Conservation (phyloP, 1,140 invertebrate species). For the Chironomus striatipennis region DNA sequence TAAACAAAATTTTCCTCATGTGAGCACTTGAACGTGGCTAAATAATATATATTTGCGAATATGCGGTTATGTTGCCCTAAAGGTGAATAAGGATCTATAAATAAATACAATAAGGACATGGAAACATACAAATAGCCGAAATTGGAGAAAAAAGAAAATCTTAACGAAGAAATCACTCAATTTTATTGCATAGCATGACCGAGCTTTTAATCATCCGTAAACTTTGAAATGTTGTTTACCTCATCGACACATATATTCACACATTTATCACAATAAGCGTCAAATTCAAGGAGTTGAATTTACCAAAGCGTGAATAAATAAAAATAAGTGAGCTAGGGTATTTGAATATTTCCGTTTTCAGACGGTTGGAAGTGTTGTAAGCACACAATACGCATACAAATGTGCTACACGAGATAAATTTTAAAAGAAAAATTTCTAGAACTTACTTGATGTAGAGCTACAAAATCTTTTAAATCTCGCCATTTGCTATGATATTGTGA, state of each 20-base stretch:
- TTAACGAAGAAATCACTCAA: not conserved
- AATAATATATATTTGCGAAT: no score
- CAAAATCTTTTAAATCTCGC: conserved; percentile 93
- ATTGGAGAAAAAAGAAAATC: no score
- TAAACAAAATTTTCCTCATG: no score
- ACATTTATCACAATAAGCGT: no score
- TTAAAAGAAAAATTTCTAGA: not conserved
- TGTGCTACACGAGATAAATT: not conserved
- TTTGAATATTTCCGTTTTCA: no score
- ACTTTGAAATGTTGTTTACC: not conserved
- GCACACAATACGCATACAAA: not conserved
- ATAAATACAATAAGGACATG: no score
- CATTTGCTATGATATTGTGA: conserved; percentile 96
- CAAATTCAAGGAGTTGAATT: not conserved
- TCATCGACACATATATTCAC: no score
- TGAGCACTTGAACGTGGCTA: no score
- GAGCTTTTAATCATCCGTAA: conserved; percentile 1
- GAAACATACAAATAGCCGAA: no score
- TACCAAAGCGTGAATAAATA: not conserved
- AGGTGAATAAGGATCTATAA: no score
- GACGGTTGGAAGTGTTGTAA: not conserved
- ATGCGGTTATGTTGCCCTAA: no score
- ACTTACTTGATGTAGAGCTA: conserved; percentile 70
- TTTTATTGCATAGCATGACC: not conserved
- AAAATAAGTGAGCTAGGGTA: not conserved